Evolutionary conservation across 2,888 invertebrate genomes (phyloP), one percentile per base, ranked within the genome.

Genomic region (Gymnocheta viridis): DNA sequence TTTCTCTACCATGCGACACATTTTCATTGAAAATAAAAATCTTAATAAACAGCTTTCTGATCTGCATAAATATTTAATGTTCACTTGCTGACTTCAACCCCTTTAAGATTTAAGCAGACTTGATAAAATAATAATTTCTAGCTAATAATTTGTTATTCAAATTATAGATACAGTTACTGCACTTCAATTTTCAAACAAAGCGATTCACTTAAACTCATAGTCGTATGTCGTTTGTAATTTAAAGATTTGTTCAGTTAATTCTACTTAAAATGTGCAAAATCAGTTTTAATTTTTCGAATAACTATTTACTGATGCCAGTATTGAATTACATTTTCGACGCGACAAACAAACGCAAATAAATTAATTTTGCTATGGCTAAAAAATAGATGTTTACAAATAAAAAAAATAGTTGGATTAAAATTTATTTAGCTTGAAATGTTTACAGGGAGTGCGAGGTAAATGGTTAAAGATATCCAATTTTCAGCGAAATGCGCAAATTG

Each of bases 341-440:
- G 41, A 35, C 56, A 54, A 54, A 64, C 22, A 41, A 69, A 60
- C 60, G 24, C 35, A 73, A 38, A 76, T 56, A 47, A 60, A 77
- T 49, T 49, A 77, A 38, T 77, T 77, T 67, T 79, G 64, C 44
- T 72, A 56, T 64, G 64, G 79, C 64, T 72, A 72, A 17, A 70
- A 70, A 79, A 54, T 35, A 67, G 47, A 44, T 44, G 17, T 29
- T 27, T 67, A 22, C 22, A 14, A 47, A 17, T 1, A 60, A 58
- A 14, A 17, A 29, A 67, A 12, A 0, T 49, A 10, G 66, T 2
- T 64, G 29, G n/a, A 44, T 9, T 35, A 47, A 76, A 54, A 17
- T 38, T 47, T 79, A 35, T 79, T 79, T 44, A n/a, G 62, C 44
- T 62, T 69, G 41, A 62, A 22, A 70, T 60, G 41, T n/a, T 6